Evolutionary conservation across 1,140 invertebrate species (phyloP), one percentile per base, ranked within the genome.

Genomic region (Bombus superbus): DNA sequence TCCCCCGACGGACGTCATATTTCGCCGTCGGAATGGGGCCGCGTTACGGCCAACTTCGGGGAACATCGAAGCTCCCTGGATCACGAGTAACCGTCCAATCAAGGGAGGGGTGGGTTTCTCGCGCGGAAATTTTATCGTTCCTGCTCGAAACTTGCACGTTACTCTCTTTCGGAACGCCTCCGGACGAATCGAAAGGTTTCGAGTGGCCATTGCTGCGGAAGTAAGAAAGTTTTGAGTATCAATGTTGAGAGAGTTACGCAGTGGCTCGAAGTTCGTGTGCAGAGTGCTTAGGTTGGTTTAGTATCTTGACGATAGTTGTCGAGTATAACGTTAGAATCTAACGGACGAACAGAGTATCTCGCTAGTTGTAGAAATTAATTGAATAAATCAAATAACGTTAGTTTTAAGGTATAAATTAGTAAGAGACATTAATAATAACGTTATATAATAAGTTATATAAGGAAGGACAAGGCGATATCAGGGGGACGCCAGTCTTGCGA

Each of bases 1-100:
- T 76, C 80, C 81, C 53, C 76, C 15, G 68, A 42, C 83, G 81
- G 72, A 86, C 71, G 83, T 81, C 84, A 81, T 79, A 83, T 88
- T 88, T 90, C 83, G 77, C 74, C 68, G 86, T 81, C 79, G 73
- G 64, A 82, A 88, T 73, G 83, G 79, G 83, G 79, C 76, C 87
- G 76, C 44, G 64, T 66, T 66, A 79, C 83, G 74, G 59, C 69
- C 32, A 75, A 89, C 74, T 79, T 88, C 79, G 35, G 42, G 40
- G 66, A 57, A 28, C 11, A 18, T 47, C 81, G 38, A 32, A 59
- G 44, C n/a, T 53, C 77, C 57, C 69, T 75, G 47, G 64, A 62
- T 38, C 64, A 75, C 68, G 28, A 82, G 57, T 73, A 82, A 88
- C 59, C 66, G 68, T 57, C n/a, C 64, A 32, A n/a, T 44, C 47